Percentiles rank a stretch among this genome's conserved stretches.
Conservation (phyloP, 2,888 invertebrate genomes). For the Beris chalybata region DNA sequence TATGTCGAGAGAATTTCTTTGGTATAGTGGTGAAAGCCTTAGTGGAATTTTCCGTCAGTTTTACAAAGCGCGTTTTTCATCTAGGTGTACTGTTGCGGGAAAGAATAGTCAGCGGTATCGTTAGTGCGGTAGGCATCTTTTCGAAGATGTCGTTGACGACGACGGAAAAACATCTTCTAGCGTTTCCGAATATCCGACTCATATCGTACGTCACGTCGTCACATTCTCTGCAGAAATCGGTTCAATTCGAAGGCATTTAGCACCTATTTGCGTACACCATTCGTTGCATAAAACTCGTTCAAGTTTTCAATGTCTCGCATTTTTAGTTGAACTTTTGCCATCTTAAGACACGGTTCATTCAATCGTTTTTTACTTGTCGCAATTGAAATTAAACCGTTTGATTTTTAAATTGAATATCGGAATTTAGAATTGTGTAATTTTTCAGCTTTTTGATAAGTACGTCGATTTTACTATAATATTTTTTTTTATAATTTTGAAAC, state of each 20-base stretch:
- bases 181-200: neutral
- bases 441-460: too few species aligned
- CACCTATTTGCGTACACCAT: conserved; percentile 19
- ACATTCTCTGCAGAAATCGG: conserved; percentile 20
- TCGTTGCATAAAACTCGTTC: conserved; percentile 30
- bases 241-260: conserved; percentile 5
- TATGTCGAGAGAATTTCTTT: conserved; percentile 29
- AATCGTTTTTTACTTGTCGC: too few species aligned
- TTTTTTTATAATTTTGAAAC: too few species aligned
- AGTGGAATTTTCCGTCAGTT: conserved; percentile 29
- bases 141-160: neutral
- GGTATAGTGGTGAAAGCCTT: conserved; percentile 15
- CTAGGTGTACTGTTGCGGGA: neutral
- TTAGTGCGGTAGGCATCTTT: neutral
- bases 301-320: conserved; percentile 18
- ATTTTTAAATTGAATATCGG: too few species aligned
- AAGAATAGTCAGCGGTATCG: too few species aligned
- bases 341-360: neutral
- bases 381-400: too few species aligned
- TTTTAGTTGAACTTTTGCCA: conserved; percentile 19
- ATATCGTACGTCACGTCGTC: neutral
- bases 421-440: too few species aligned
- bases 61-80: conserved; percentile 14
- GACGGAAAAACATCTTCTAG: neutral
- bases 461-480: too few species aligned